These are phyloP conservation scores for Choristoneura rosaceana DNA, from an alignment of 2,888 invertebrate species.

Conservation along the genomic window DNA sequence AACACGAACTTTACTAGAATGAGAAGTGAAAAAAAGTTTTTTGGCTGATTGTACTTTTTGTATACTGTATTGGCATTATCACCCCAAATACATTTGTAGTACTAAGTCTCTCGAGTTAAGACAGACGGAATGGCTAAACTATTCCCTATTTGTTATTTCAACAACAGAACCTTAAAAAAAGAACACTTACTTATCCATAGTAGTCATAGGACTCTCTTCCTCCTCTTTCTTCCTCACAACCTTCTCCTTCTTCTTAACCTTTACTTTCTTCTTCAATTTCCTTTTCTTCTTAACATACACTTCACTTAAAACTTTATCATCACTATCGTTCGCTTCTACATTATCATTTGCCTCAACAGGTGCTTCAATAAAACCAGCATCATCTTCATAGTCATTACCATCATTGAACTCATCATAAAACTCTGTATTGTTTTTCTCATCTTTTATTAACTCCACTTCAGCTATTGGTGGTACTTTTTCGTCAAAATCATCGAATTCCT, in stretches of 20 bases:
- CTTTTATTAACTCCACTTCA: conserved; percentile 56
- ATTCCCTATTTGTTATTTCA: no score
- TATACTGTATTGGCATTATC: no score
- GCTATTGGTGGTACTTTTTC: conserved; percentile 46
- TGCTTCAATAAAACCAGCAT: neutral
- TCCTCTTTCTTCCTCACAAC: conserved; percentile 46
- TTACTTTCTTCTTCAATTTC: conserved; percentile 46
- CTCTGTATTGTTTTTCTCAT: conserved; percentile 57
- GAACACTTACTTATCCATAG: conserved; percentile 64
- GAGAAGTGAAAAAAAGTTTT: no score
- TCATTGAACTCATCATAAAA: conserved; percentile 63
- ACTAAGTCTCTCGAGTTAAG: no score
- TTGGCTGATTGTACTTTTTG: no score
- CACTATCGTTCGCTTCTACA: conserved; percentile 14
- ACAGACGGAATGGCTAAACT: no score
- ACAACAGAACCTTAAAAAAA: neutral
- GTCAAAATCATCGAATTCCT: conserved; percentile 33
- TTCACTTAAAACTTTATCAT: conserved; percentile 38
- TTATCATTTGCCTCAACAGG: neutral
- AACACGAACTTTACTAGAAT: no score
- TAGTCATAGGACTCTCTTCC: conserved; percentile 54
- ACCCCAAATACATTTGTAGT: no score
- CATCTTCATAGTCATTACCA: conserved; percentile 2
- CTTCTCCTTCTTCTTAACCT: conserved; percentile 41
- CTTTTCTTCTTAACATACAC: conserved; percentile 45